Conservation (phyloP, 1,140 invertebrate species). For the Tribolium castaneum region DNA sequence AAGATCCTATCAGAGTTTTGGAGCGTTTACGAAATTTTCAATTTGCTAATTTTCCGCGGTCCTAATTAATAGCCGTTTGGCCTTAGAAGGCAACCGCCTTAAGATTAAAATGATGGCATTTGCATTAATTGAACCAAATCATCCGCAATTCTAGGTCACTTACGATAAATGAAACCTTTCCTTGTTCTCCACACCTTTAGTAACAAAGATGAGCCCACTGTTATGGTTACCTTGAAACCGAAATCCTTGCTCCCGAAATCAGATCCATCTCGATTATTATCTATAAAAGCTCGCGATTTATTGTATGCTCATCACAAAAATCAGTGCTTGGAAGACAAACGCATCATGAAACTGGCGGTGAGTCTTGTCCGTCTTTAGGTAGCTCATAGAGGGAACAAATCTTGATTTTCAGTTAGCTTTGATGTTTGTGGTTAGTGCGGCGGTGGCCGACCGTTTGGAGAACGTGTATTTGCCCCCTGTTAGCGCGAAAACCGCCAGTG, state of each 20-base stretch:
- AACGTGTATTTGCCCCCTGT: conserved; percentile 54
- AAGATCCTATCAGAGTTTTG: neutral
- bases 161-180: conserved; percentile 22
- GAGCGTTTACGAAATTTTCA: neutral
- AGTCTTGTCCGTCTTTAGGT: neutral
- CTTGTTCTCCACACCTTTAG: conserved; percentile 12
- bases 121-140: conserved; percentile 6
- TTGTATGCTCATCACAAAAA: neutral
- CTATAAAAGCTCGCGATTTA: conserved; percentile 15
- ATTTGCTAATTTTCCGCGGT: neutral
- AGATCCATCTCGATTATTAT: conserved; percentile 5
- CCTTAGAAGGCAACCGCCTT: conserved; percentile 10
- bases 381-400: neutral
- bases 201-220: conserved; percentile 1
- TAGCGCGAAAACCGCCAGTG: conserved; percentile 30
- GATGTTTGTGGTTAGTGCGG: neutral
- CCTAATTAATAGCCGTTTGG: conserved; percentile 1
- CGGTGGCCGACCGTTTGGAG: conserved; percentile 46
- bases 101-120: conserved; percentile 16
- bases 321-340: neutral
- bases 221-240: conserved; percentile 19
- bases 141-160: conserved; percentile 22
- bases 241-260: conserved; percentile 22
- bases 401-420: conserved; percentile 10
- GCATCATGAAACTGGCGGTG: conserved; percentile 1